These are phyloP conservation scores for Salvelinus sp. DNA, from an alignment of 2,113 vertebrate species.

Conservation along the genomic window DNA sequence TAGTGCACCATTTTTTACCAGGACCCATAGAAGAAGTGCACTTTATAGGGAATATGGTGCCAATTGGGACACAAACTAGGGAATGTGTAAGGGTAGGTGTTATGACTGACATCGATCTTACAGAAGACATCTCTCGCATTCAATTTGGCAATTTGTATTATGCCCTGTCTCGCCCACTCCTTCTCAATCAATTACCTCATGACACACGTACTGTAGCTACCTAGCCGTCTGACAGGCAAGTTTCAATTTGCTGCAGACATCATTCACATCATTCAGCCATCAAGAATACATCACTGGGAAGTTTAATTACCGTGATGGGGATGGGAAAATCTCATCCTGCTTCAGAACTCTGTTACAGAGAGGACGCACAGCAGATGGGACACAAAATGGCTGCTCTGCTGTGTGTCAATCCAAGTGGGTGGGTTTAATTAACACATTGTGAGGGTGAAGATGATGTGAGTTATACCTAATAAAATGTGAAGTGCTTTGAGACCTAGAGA, in stretches of 20 bases:
- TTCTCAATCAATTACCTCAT: constrained; percentile 40
- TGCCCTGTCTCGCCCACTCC: constrained; percentile 14
- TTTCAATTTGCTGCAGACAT: constrained; percentile 20
- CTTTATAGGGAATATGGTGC: too few species aligned
- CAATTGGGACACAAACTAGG: too few species aligned
- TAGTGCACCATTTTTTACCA: too few species aligned
- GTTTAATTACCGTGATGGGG: constrained; percentile 15
- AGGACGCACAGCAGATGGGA: constrained; percentile 1
- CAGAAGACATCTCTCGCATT: constrained; percentile 32
- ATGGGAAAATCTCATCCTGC: not conserved
- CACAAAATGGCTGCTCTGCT: constrained; percentile 9
- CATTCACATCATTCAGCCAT: constrained; percentile 16
- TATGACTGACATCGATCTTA: constrained; percentile 30
- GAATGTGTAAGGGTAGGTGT: too few species aligned
- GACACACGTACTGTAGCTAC: constrained; percentile 7
- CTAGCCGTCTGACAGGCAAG: constrained; percentile 14
- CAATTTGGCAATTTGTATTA: constrained; percentile 19
- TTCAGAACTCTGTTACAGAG: not conserved
- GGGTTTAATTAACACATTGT: too few species aligned
- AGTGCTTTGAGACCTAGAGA: too few species aligned
- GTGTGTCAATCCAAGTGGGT: not conserved
- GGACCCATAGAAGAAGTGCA: too few species aligned
- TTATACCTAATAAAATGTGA: too few species aligned
- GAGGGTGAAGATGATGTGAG: too few species aligned
- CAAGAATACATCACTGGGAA: constrained; percentile 7